Conservation (phyloP, 2,113 vertebrate species). For the Vicugna pacos region DNA sequence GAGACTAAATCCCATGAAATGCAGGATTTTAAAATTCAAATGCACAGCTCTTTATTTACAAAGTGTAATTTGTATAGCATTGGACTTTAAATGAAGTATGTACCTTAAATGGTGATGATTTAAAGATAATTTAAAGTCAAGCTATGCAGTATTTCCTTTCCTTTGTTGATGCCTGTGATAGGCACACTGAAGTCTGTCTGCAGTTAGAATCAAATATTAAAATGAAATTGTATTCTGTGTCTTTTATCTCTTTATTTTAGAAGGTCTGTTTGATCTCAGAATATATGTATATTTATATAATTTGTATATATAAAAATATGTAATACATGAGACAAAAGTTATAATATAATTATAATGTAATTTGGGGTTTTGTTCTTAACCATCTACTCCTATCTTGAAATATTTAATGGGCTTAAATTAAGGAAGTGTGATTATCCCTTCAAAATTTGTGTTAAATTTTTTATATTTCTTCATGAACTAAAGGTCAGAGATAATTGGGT, state of each 20-base stretch:
- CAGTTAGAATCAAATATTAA: conserved; percentile 25
- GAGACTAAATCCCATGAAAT: background rate
- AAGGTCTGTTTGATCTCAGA: background rate
- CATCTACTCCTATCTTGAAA: background rate
- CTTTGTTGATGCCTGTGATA: background rate
- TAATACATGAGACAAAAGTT: background rate
- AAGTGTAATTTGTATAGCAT: background rate
- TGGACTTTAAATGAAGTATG: background rate
- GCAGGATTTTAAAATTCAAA: background rate
- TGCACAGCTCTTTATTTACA: background rate
- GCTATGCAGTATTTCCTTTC: background rate
- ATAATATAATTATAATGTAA: background rate
- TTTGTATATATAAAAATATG: background rate
- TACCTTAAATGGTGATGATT: background rate
- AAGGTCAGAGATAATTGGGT: background rate
- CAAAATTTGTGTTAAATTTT: background rate
- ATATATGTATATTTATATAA: background rate
- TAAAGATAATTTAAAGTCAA: background rate
- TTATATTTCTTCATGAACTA: background rate
- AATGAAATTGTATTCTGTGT: background rate
- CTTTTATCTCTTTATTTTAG: background rate
- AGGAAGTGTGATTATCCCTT: background rate
- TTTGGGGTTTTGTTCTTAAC: conserved; percentile 35
- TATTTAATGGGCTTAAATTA: conserved; percentile 6
- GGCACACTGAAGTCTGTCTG: background rate